Conservation (phyloP, 2,113 vertebrate species). For the Elanoides forficatus region DNA sequence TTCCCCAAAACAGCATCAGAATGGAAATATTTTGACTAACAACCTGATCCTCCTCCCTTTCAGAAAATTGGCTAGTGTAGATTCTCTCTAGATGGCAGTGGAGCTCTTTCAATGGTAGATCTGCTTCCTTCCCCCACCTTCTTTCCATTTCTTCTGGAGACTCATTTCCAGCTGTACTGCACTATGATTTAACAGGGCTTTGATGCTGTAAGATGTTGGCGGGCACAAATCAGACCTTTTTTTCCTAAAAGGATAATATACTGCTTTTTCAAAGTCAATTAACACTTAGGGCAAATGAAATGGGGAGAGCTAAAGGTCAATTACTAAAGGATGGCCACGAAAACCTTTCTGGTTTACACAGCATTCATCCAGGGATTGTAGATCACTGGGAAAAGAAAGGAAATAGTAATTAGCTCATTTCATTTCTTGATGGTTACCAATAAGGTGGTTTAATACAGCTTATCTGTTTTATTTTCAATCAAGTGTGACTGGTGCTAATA, state of each 20-base stretch:
- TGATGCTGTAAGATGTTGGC: constrained; percentile 74
- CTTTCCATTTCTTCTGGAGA: constrained; percentile 33
- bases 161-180: constrained; percentile 62
- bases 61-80: not conserved
- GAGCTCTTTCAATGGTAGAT: constrained; percentile 35
- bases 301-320: constrained; percentile 76
- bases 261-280: constrained; percentile 84
- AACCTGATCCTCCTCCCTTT: not conserved
- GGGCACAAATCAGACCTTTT: constrained; percentile 67
- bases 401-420: constrained; percentile 77
- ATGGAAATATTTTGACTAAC: not conserved
- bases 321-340: constrained; percentile 70
- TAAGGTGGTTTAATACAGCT: constrained; percentile 63
- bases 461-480: constrained; percentile 57
- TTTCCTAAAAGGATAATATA: constrained; percentile 76
- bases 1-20: not conserved
- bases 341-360: constrained; percentile 68
- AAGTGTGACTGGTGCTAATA: not conserved
- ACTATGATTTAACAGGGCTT: constrained; percentile 71
- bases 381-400: constrained; percentile 62
- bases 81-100: constrained; percentile 74
- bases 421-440: constrained; percentile 65
- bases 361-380: constrained; percentile 66
- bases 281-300: constrained; percentile 80
- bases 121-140: constrained; percentile 19